These are phyloP conservation scores for Drosophila chauvacae DNA, from an alignment of 1,140 invertebrate species.

Conservation along the genomic window DNA sequence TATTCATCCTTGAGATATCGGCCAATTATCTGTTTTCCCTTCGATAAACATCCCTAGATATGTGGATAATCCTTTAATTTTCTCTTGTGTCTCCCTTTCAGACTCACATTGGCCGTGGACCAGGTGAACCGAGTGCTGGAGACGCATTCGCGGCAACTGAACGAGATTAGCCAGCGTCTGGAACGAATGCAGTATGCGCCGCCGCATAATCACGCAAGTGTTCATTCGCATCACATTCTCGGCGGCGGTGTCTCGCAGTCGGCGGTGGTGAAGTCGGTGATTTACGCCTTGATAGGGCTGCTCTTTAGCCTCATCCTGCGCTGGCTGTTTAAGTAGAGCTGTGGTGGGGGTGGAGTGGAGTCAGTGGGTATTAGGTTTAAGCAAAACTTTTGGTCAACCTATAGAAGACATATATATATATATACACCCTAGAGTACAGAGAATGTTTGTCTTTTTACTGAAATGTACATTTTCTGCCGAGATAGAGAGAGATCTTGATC, in stretches of 20 bases:
- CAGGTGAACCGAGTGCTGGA: slow-evolving; percentile 71
- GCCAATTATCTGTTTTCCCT: no score
- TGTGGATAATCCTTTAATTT: neutral
- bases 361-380: slow-evolving; percentile 56
- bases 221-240: slow-evolving; percentile 32
- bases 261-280: slow-evolving; percentile 58
- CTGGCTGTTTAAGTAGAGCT: slow-evolving; percentile 69
- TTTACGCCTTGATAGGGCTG: slow-evolving; percentile 66
- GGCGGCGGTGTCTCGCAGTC: slow-evolving; percentile 54
- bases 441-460: slow-evolving; percentile 42
- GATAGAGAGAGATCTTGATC: neutral
- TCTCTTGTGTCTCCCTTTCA: slow-evolving; percentile 11
- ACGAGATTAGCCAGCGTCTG: slow-evolving; percentile 63
- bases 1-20: neutral
- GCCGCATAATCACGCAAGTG: slow-evolving; percentile 1
- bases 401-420: slow-evolving; percentile 55
- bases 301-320: slow-evolving; percentile 57
- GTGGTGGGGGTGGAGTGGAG: slow-evolving; percentile 14
- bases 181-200: slow-evolving; percentile 78
- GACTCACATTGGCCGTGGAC: slow-evolving; percentile 64
- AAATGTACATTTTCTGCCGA: slow-evolving; percentile 31
- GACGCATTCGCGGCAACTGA: slow-evolving; percentile 68
- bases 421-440: slow-evolving; percentile 39
- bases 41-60: neutral
- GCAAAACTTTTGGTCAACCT: slow-evolving; percentile 59